Percentiles rank a stretch among this genome's conserved stretches.
Evolutionary conservation across 2,888 invertebrate genomes (phyloP).

Genomic region (Pristionchus entomophagus): DNA sequence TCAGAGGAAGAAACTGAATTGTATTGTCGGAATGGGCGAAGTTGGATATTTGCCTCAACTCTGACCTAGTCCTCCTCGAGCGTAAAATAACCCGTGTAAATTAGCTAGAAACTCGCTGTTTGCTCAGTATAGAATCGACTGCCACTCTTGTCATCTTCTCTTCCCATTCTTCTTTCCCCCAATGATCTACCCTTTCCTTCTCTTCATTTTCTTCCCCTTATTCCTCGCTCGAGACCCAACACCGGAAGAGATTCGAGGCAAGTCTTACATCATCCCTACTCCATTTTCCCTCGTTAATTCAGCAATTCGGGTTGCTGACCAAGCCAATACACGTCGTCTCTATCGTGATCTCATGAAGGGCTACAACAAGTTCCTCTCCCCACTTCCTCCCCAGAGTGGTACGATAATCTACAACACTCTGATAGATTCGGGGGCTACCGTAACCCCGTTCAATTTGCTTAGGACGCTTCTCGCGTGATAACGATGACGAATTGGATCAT

Average conservation of each 20-base stretch:
- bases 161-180: not conserved
- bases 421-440: no score
- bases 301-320: not conserved
- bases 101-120: not conserved
- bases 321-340: not conserved
- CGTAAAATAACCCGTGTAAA: not conserved
- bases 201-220: not conserved
- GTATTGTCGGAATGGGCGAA: no score
- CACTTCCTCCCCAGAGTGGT: not conserved
- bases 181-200: not conserved
- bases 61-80: no score
- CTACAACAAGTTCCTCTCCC: not conserved
- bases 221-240: not conserved
- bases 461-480: not conserved
- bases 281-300: not conserved
- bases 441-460: not conserved
- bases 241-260: not conserved
- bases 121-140: not conserved
- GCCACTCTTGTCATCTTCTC: not conserved
- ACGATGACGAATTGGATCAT: not conserved
- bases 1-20: no score
- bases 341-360: slow-evolving; percentile 1
- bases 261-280: not conserved
- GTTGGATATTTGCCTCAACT: no score
- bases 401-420: not conserved